Conservation (phyloP, 2,888 invertebrate species). For the Ectemnius continuus region DNA sequence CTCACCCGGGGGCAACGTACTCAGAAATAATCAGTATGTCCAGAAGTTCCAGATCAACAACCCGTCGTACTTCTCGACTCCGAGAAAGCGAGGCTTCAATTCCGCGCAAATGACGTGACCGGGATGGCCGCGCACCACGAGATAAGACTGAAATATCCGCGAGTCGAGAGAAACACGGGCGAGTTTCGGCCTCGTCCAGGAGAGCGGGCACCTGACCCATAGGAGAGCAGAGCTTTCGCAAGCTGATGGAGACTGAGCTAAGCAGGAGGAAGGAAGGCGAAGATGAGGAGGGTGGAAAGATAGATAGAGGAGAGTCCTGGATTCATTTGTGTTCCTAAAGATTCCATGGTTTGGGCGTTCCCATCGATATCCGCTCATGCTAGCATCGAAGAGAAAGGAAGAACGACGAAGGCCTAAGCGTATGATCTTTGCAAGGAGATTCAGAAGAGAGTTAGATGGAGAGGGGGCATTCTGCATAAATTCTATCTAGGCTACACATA, state of each 20-base stretch:
- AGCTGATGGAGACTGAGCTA: conserved; percentile 11
- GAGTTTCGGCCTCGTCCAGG: background rate
- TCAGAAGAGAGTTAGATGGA: background rate
- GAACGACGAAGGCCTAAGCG: conserved; percentile 42
- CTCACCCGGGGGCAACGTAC: conserved; percentile 62
- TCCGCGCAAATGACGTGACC: conserved; percentile 75
- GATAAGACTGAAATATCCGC: conserved; percentile 71
- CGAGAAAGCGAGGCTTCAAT: conserved; percentile 69
- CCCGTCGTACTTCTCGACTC: conserved; percentile 65
- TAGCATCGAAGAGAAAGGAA: conserved; percentile 6
- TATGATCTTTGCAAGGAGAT: conserved; percentile 13
- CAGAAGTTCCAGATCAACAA: conserved; percentile 72
- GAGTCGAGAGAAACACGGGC: conserved; percentile 9
- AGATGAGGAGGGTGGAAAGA: conserved; percentile 26
- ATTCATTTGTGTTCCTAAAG: conserved; percentile 49
- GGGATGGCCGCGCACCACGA: conserved; percentile 64
- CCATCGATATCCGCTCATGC: conserved; percentile 3
- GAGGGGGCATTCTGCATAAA: background rate
- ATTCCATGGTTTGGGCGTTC: conserved; percentile 34
- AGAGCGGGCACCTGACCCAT: conserved; percentile 2
- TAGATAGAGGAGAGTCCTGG: conserved; percentile 29
- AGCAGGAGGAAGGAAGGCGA: conserved; percentile 44
- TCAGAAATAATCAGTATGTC: conserved; percentile 71
- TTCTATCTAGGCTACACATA: conserved; percentile 19
- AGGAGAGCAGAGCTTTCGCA: conserved; percentile 20